phyloP scores from a whole-genome alignment of 2,113 vertebrate genomes.

The Paradoxurus hermaphroditus region DNA sequence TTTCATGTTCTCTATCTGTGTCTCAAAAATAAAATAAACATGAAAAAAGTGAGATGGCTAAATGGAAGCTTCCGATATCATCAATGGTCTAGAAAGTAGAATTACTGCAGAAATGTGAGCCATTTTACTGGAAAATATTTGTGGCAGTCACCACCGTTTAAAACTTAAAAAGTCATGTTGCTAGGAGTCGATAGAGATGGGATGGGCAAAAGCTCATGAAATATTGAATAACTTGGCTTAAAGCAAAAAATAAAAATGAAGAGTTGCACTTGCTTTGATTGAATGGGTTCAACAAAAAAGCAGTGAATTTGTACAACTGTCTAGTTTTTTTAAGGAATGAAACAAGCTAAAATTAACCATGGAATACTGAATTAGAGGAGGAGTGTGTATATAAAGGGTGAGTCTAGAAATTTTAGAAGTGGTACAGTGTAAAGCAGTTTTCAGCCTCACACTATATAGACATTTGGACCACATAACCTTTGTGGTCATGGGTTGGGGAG shows the following conservation, averaged over 20 bases:
- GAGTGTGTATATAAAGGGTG: rapidly evolving
- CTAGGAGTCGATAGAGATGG: neutral
- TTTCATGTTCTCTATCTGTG: no score
- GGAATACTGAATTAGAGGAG: no score
- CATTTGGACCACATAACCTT: neutral
- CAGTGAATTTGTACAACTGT: neutral
- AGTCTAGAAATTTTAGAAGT: neutral
- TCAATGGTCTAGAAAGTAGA: neutral
- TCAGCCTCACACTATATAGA: rapidly evolving
- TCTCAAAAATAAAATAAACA: no score
- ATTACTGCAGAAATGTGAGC: neutral
- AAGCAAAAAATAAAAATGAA: neutral
- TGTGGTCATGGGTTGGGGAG: neutral
- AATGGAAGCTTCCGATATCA: neutral
- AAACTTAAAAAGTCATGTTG: neutral
- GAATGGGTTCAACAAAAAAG: neutral
- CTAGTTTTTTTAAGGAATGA: neutral
- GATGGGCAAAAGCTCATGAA: neutral
- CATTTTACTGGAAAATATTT: neutral
- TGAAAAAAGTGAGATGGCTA: neutral
- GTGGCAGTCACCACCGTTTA: neutral
- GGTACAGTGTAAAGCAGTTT: neutral
- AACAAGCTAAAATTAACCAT: neutral
- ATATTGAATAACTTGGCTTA: neutral
- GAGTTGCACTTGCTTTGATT: neutral